Evolutionary conservation across 2,888 invertebrate genomes (phyloP), one percentile per base, ranked within the genome.

Genomic region (Platycheirus rosarum): DNA sequence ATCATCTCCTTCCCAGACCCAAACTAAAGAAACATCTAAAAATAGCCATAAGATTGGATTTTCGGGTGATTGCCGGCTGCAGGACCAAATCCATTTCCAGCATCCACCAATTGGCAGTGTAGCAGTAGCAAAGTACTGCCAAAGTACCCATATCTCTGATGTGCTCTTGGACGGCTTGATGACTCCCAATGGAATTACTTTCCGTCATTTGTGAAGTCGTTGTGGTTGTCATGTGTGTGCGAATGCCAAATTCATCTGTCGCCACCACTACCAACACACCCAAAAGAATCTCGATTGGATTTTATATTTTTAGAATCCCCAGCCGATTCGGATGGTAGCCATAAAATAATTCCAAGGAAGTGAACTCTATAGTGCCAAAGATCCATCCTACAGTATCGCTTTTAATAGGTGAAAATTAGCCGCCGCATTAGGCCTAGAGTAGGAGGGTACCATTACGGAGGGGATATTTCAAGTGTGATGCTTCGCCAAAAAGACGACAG

Each of bases 361-460:
- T 53, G 13, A 49, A 69, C 49, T 65, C 79, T 75, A 57, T 11
- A 23, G 60, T 18, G 20, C 26, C 14, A 26, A 9, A n/a, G 11
- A 46, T 70, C 35, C 71, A 29, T 60, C 44, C 44, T 16, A 18
- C 57, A 11, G 14, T 23, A 46, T 51, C 60, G 13, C 76, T 63
- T 82, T 77, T 82, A 82, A 82, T 77, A 82, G 82, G 82, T 82
- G 77, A 82, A 82, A 82, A 82, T 82, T 82, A 82, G 77, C 77
- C 82, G 77, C 77, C 77, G 82, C 82, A 82, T 82, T 82, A 77
- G 77, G 68, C 68, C 71, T 66, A 55, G 62, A 77, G 80, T 76
- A 44, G 60, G 60, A 60, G 60, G 29, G 2, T 48, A 8, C 8
- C 48, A 76, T 80, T 80, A 76, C 44, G 62, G 29, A 1, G n/a